Evolutionary conservation across 1,140 invertebrate genomes (phyloP).

Genomic region (Drosophila bocki): DNA sequence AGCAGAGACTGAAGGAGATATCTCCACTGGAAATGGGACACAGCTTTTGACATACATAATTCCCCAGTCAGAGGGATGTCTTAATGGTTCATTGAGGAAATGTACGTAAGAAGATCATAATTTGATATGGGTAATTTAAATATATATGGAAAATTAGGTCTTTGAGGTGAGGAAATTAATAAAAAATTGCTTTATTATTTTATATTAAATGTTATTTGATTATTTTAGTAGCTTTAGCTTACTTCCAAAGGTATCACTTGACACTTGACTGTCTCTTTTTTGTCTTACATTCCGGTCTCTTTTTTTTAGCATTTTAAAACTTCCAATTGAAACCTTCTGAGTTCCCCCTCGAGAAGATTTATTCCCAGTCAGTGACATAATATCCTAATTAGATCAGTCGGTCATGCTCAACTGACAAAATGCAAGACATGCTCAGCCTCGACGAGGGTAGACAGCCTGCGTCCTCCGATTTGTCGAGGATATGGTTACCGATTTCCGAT

Average conservation of each 20-base stretch:
- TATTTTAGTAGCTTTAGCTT: not conserved
- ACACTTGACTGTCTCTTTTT: not conserved
- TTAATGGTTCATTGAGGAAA: not conserved
- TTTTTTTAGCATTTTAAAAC: not conserved
- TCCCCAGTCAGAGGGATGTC: not conserved
- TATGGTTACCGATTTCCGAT: not conserved
- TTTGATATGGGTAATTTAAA: conserved; percentile 2
- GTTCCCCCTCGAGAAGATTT: not conserved
- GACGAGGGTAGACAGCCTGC: conserved; percentile 49
- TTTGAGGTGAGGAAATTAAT: not conserved
- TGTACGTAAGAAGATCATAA: conserved; percentile 11
- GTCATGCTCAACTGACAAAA: conserved; percentile 50
- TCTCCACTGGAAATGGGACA: conserved; percentile 1
- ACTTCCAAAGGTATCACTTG: no score
- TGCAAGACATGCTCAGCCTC: conserved; percentile 25
- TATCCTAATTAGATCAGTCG: conserved; percentile 58
- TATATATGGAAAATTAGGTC: not conserved
- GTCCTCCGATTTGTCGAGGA: conserved; percentile 7
- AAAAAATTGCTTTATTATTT: not conserved
- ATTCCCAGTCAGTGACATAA: conserved; percentile 41
- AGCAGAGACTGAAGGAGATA: not conserved
- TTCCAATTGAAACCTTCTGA: not conserved
- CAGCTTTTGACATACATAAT: conserved; percentile 13
- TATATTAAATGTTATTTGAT: not conserved
- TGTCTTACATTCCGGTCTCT: not conserved